Evolutionary conservation across 1,140 invertebrate species (phyloP), one percentile per base, ranked within the genome.

Genomic region (Stenopsyche tienmushanensis): DNA sequence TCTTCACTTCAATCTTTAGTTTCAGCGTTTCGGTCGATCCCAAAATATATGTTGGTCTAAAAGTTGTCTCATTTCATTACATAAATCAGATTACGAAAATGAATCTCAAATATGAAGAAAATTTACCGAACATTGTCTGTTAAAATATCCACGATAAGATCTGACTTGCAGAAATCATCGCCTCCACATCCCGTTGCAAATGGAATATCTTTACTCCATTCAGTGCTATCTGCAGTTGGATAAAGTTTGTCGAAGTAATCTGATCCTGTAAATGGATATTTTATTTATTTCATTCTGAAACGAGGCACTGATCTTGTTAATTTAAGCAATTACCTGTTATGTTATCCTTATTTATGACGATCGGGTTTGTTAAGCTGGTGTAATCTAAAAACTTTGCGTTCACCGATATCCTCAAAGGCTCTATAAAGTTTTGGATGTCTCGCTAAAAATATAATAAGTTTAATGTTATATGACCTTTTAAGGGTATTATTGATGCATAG

Each of bases 181-280:
- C 67, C 34, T 1, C 77, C 76, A 55, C 78, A 79, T 15, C 78
- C 75, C 5, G 75, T 68, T 1, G 71, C 68, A 62, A 79, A 77
- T 25, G 73, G 73, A 15, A 78, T 49, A 41, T 66, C 67, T 8
- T 75, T 21, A 1, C 49, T 57, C 52, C 67, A 59, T 3, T 72
- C 70, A 2, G 39, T 62, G 18, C 66, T 66, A 3, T 74, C 58
- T 64, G 57, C 13, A n/a, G 34, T 34, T 7, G 59, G 59, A 18
- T 62, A 50, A 8, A 15, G 15, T 29, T 25, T 49, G 25, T 62
- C 39, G 34, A 62, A 62, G 7, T 15, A 5, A 34, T 62, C 44
- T 20, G 15, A 2, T 15, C 23, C 59, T 62, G 25, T 7, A 18
- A 39, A 50, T n/a, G n/a, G n/a, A n/a, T n/a, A n/a, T n/a, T n/a